Evolutionary conservation across 2,113 vertebrate genomes (phyloP), one percentile per base, ranked within the genome.

Genomic region (Sitta europaea): DNA sequence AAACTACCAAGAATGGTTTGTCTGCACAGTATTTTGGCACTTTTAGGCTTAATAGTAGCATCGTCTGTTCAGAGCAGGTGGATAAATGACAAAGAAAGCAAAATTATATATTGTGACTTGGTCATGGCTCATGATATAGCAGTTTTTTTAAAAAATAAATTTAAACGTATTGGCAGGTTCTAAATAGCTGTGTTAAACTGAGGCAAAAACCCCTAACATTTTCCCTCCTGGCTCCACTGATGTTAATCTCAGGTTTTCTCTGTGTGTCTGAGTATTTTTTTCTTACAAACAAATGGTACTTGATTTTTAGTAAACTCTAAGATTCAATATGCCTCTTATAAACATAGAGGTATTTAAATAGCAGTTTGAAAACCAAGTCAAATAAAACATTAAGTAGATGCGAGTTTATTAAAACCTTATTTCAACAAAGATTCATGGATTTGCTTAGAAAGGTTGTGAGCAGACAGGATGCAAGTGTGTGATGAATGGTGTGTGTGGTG

Each of bases 401-500:
- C 19, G 45, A 35, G 5, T 50, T 78, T 81, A n/a, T 43, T 75
- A 65, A 82, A 75, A 22, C 21, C 18, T 62, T 83, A 11, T 14
- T 90, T 78, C 66, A 54, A 12, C 1, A 2, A 47, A 65, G 35
- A 75, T 59, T 55, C 3, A 2, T 82, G 71, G 23, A 42, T 61
- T 58, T 71, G 33, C 62, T 51, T 36, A 63, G 48, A 59, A 76
- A 29, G 87, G 18, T 23, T 5, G 0, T 86, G 35, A 62, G 51
- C 45, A 66, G 58, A 4, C 33, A 36, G 29, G 36, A 24, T 53
- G 35, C 24, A 65, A 22, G 63, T 13, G 17, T 25, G 16, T 95
- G 53, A 55, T 1, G 1, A 47, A 38, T 0, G 0, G 11, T 86
- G 88, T 67, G 10, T 7, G 31, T 72, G 61, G 0, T 0, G 28